Percentiles rank a stretch among this genome's conserved stretches.
These are phyloP conservation scores for Arctopsyche grandis DNA, from an alignment of 1,140 invertebrate species.

Conservation along the genomic window DNA sequence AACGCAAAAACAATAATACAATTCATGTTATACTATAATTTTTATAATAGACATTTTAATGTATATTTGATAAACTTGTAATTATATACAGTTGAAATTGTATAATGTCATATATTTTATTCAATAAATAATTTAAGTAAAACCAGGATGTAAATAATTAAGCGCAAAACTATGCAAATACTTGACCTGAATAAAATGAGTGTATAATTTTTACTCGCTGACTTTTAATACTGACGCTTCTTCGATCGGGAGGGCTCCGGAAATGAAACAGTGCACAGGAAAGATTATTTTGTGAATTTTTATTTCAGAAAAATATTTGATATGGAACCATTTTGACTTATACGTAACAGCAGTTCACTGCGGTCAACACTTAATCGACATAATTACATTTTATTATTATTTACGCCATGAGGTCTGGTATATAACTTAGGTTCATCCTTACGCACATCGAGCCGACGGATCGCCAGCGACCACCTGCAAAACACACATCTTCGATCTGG, in stretches of 20 bases:
- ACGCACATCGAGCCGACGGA: background rate
- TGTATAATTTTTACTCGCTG: conserved; percentile 24
- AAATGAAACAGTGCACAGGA: background rate
- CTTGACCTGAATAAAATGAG: conserved; percentile 41
- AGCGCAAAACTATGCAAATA: conserved; percentile 18
- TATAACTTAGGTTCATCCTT: conserved; percentile 8
- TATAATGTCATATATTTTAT: conserved; percentile 48
- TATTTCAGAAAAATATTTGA: conserved; percentile 55
- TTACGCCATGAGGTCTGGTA: conserved; percentile 13
- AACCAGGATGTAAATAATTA: conserved; percentile 27
- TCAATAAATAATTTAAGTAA: conserved; percentile 43
- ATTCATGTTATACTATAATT: background rate
- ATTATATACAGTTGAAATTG: conserved; percentile 43
- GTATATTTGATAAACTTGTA: background rate
- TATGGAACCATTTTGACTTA: conserved; percentile 53
- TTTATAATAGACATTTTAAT: background rate
- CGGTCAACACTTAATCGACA: conserved; percentile 52
- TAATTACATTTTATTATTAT: conserved; percentile 39
- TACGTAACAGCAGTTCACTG: conserved; percentile 39
- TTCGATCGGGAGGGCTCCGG: background rate
- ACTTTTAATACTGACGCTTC: conserved; percentile 2
- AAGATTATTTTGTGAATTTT: conserved; percentile 47
- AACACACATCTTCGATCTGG: too few relatives aligned
- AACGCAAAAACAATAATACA: background rate
- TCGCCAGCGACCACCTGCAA: too few relatives aligned